Evolutionary conservation across 2,797 vertebrate species (phyloP).

Genomic region (Sciurus carolinensis): DNA sequence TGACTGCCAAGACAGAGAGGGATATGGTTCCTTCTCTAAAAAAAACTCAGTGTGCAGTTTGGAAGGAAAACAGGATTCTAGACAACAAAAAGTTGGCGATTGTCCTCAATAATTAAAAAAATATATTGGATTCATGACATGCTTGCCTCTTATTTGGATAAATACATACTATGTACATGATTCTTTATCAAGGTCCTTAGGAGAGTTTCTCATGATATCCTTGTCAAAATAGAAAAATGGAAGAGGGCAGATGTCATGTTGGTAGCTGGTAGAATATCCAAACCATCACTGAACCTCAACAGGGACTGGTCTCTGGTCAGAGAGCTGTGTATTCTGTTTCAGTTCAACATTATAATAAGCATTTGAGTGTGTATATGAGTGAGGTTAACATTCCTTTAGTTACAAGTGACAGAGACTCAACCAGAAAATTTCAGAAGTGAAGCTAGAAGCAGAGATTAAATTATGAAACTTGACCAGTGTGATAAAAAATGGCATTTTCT

Average conservation of each 20-base stretch:
- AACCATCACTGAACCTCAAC: background rate
- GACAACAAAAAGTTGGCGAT: conserved; percentile 46
- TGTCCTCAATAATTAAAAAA: conserved; percentile 58
- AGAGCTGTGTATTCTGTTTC: background rate
- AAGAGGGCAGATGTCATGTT: background rate
- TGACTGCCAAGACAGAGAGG: conserved; percentile 10
- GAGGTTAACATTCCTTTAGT: background rate
- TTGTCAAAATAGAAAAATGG: conserved; percentile 13
- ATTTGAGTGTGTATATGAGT: background rate
- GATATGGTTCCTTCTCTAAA: conserved; percentile 56
- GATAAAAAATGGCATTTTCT: background rate
- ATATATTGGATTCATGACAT: conserved; percentile 1
- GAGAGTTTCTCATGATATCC: background rate
- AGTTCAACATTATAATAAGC: background rate
- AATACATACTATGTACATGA: background rate
- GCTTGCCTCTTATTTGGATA: background rate
- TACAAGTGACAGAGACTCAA: conserved; percentile 44
- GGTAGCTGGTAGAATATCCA: background rate
- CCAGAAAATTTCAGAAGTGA: conserved; percentile 27
- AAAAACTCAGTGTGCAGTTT: conserved; percentile 69
- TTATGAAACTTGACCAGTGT: conserved; percentile 13
- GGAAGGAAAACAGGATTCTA: conserved; percentile 64
- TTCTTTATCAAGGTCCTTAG: conserved; percentile 29
- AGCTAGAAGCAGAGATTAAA: background rate
- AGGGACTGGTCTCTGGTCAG: background rate